Conservation (phyloP, 2,113 vertebrate species). For the Centropristis striata region DNA sequence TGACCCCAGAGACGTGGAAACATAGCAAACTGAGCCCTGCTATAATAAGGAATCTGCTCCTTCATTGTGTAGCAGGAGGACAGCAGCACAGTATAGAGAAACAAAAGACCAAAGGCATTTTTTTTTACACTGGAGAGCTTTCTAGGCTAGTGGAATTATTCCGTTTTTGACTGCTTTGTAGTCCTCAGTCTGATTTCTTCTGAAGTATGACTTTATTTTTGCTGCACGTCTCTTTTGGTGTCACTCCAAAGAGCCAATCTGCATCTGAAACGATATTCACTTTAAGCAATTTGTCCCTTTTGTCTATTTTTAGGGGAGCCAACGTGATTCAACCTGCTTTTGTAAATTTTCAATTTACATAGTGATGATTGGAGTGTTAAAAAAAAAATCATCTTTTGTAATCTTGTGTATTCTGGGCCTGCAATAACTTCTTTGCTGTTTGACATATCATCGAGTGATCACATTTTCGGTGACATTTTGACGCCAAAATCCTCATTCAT, state of each 20-base stretch:
- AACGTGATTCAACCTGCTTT: conserved; percentile 66
- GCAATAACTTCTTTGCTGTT: conserved; percentile 72
- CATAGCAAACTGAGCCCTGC: conserved; percentile 59
- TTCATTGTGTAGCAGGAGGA: conserved; percentile 65
- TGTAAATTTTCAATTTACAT: conserved; percentile 69
- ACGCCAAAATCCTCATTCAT: conserved; percentile 54
- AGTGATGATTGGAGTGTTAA: conserved; percentile 49
- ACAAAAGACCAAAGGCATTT: conserved; percentile 82
- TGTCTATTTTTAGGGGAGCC: conserved; percentile 80
- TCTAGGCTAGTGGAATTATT: conserved; percentile 75
- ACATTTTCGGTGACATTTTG: conserved; percentile 61
- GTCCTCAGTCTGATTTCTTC: conserved; percentile 75
- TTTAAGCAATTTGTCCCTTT: conserved; percentile 71
- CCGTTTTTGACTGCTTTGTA: conserved; percentile 78
- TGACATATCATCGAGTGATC: conserved; percentile 71
- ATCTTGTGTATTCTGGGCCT: conserved; percentile 65
- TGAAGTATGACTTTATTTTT: conserved; percentile 79
- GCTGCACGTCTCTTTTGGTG: conserved; percentile 74
- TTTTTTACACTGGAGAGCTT: conserved; percentile 78
- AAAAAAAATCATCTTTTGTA: conserved; percentile 65
- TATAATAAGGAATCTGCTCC: conserved; percentile 68
- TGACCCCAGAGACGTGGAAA: conserved; percentile 51
- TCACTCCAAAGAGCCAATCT: conserved; percentile 75
- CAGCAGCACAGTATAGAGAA: conserved; percentile 66
- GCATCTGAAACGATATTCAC: conserved; percentile 65